Percentiles rank a stretch among this genome's conserved stretches.
phyloP scores from a whole-genome alignment of 1,140 invertebrate species.

The Magallana angulata region DNA sequence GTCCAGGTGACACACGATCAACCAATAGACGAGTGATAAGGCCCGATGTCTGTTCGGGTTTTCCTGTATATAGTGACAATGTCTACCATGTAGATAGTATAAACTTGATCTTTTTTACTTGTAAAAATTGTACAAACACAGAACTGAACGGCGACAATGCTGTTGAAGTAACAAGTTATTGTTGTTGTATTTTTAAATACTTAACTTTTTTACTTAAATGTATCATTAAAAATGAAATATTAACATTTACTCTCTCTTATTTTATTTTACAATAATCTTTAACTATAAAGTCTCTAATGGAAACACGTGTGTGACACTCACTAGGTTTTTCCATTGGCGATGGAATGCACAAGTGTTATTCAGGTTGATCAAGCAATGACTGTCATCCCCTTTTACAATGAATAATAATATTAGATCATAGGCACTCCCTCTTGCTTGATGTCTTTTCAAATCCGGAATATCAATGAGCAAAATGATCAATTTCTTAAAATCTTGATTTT shows the following conservation, averaged over 20 bases:
- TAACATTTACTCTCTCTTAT: neutral
- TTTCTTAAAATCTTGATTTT: too few species aligned
- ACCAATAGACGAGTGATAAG: neutral
- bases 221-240: neutral
- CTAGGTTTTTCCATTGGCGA: too few species aligned
- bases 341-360: too few species aligned
- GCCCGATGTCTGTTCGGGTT: neutral
- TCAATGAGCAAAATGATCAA: too few species aligned
- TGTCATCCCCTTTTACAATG: too few species aligned
- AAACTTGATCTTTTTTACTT: neutral
- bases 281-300: too few species aligned
- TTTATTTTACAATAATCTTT: too few species aligned
- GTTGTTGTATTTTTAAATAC: neutral
- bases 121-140: constrained; percentile 4
- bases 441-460: too few species aligned
- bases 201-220: neutral
- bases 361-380: too few species aligned
- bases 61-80: neutral
- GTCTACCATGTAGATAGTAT: constrained; percentile 5
- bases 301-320: too few species aligned
- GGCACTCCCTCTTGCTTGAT: too few species aligned
- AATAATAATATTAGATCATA: too few species aligned
- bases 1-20: constrained; percentile 48
- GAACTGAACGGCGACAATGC: neutral
- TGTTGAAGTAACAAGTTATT: constrained; percentile 5